phyloP scores from a whole-genome alignment of 1,140 invertebrate genomes.

The Temnothorax nylanderi region DNA sequence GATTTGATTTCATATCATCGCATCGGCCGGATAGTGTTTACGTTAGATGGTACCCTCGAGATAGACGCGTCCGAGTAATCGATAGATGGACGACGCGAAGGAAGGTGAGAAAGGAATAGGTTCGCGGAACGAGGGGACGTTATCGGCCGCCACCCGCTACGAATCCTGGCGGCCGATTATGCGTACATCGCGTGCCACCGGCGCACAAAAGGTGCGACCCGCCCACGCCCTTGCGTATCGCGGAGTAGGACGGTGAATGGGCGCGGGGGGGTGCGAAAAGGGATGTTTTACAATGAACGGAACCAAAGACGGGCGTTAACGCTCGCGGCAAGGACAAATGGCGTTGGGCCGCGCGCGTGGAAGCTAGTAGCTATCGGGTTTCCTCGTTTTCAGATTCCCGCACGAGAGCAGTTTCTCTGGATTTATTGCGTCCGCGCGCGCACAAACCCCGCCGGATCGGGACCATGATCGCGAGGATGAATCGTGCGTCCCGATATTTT shows the following conservation, averaged over 20 bases:
- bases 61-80: slow-evolving; percentile 46
- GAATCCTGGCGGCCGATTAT: slow-evolving; percentile 79
- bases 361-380: slow-evolving; percentile 35
- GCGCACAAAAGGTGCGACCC: slow-evolving; percentile 77
- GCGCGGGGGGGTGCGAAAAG: slow-evolving; percentile 77
- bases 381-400: slow-evolving; percentile 62
- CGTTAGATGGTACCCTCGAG: slow-evolving; percentile 5
- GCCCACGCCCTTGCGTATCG: slow-evolving; percentile 62
- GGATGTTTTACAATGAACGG: slow-evolving; percentile 84
- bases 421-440: slow-evolving; percentile 54
- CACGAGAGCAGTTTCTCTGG: slow-evolving; percentile 34
- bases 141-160: slow-evolving; percentile 53
- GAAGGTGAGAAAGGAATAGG: slow-evolving; percentile 55
- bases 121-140: slow-evolving; percentile 61
- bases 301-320: slow-evolving; percentile 79
- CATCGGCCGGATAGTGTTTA: slow-evolving; percentile 17
- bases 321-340: slow-evolving; percentile 79
- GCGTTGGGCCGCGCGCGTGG: slow-evolving; percentile 66
- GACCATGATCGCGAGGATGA: neutral
- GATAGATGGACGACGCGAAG: slow-evolving; percentile 36
- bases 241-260: slow-evolving; percentile 58
- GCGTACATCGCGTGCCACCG: slow-evolving; percentile 83
- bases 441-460: neutral
- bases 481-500: neutral
- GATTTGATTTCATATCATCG: slow-evolving; percentile 39